Evolutionary conservation across 2,888 invertebrate species (phyloP).

Genomic region (Clunio marinus): DNA sequence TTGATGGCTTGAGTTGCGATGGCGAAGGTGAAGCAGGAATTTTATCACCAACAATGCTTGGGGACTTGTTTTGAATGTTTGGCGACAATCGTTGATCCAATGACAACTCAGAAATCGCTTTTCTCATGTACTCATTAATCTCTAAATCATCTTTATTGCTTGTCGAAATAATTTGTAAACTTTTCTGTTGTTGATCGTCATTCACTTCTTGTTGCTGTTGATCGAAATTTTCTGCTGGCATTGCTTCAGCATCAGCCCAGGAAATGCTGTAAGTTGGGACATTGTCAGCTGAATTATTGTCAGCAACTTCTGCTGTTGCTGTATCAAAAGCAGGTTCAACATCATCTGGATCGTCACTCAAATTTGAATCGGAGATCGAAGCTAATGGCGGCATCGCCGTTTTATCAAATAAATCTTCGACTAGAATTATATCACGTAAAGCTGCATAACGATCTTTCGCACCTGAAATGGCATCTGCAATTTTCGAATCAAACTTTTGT

Average conservation of each 20-base stretch:
- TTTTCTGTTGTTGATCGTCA: not conserved
- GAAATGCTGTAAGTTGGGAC: slow-evolving; percentile 29
- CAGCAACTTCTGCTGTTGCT: slow-evolving; percentile 14
- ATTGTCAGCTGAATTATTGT: slow-evolving; percentile 21
- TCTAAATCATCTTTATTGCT: slow-evolving; percentile 48
- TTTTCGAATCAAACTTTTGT: slow-evolving; percentile 52
- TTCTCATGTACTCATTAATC: slow-evolving; percentile 51
- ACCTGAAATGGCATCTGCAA: slow-evolving; percentile 52
- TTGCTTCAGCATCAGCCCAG: slow-evolving; percentile 29
- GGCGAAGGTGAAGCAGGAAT: slow-evolving; percentile 41
- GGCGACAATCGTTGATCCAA: slow-evolving; percentile 50
- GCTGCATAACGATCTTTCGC: slow-evolving; percentile 76
- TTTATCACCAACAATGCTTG: slow-evolving; percentile 37
- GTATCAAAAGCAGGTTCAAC: slow-evolving; percentile 11
- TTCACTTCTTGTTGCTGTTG: not conserved
- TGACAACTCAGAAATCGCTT: slow-evolving; percentile 51
- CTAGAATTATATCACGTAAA: slow-evolving; percentile 68
- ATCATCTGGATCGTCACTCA: slow-evolving; percentile 31
- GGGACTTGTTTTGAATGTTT: slow-evolving; percentile 42
- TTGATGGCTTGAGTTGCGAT: slow-evolving; percentile 43
- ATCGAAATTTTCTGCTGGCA: not conserved
- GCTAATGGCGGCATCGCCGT: slow-evolving; percentile 46
- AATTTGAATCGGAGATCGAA: slow-evolving; percentile 32
- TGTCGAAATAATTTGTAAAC: not conserved
- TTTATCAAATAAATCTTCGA: slow-evolving; percentile 57